Base-by-base conservation (phyloP, 2,888 invertebrate species). In the Ectemnius cavifrons region DNA sequence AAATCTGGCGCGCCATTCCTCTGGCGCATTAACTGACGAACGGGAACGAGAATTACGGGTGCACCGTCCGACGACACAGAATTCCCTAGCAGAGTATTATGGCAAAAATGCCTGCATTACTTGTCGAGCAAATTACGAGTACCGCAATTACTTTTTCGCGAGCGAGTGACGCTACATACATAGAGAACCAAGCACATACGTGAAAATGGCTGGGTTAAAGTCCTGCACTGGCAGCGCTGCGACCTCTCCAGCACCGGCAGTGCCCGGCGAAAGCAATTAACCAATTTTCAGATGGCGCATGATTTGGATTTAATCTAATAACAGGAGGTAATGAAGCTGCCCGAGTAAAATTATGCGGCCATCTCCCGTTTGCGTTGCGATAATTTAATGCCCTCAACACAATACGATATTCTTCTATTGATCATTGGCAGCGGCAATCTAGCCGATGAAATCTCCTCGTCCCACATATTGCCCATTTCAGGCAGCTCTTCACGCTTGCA, bases 261-360 rank as follows among this genome's bases (percentile, higher is more conserved):
- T 61, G 63, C 76, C 73, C 75, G 56, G 76, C 81, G 84, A 88
- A 87, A 86, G 85, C 87, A 88, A 88, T 88, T 88, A 88, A 86
- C 82, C 84, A 88, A 86, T 88, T 88, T 86, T 78, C n/a, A 20
- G 14, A 59, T 37, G 37, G 37, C 37, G 37, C 37, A 37, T 37
- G 85, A 85, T 81, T 83, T 82, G 82, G 81, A 86, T 88, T 87
- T 88, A 87, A 82, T 85, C 78, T 85, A 84, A 84, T 86, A 86
- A 82, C 83, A 75, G 75, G 78, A 80, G 78, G 74, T 80, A 75
- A 67, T 69, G 65, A 70, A 58, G 62, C 37, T 57, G 65, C 57
- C 14, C 59, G 18, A 18, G 59, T 59, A 59, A 59, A 59, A 59
- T 59, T 23, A 59, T 23, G 20, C 14, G 5, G 8, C 14, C 59